These are phyloP conservation scores for Tachycineta bicolor DNA, from an alignment of 2,113 vertebrate species.

Conservation along the genomic window DNA sequence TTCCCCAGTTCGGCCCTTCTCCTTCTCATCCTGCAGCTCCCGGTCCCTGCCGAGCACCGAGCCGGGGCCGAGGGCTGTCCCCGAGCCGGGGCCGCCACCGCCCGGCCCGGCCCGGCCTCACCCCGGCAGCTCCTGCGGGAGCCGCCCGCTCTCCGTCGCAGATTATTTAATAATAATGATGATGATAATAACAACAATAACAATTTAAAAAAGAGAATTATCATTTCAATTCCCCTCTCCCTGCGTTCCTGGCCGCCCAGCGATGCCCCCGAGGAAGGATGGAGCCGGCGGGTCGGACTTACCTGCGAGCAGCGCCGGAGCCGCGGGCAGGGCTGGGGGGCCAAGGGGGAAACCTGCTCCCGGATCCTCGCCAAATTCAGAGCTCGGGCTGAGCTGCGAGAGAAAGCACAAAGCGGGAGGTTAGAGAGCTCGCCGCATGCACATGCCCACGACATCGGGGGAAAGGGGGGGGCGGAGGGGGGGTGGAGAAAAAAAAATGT, in stretches of 20 bases:
- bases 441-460: constrained; percentile 34
- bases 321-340: not conserved
- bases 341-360: constrained; percentile 1
- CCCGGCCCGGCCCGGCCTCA: not conserved
- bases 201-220: no score
- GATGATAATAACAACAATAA: not conserved
- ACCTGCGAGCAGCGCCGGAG: constrained; percentile 69
- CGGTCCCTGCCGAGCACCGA: not conserved
- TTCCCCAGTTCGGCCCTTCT: constrained; percentile 6
- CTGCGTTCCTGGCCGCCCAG: not conserved
- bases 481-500: not conserved
- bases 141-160: not conserved
- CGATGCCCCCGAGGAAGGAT: not conserved
- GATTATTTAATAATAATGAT: not conserved
- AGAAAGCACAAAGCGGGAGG: constrained; percentile 73
- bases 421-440: constrained; percentile 72
- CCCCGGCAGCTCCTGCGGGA: not conserved
- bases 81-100: not conserved
- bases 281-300: constrained; percentile 38
- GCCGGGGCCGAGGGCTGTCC: not conserved
- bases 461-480: not conserved
- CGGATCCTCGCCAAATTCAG: constrained; percentile 59
- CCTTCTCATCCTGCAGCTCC: not conserved
- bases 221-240: not conserved
- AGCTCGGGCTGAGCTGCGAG: constrained; percentile 66